Evolutionary conservation across 2,888 invertebrate species (phyloP).

Genomic region (Volucella zonaria): DNA sequence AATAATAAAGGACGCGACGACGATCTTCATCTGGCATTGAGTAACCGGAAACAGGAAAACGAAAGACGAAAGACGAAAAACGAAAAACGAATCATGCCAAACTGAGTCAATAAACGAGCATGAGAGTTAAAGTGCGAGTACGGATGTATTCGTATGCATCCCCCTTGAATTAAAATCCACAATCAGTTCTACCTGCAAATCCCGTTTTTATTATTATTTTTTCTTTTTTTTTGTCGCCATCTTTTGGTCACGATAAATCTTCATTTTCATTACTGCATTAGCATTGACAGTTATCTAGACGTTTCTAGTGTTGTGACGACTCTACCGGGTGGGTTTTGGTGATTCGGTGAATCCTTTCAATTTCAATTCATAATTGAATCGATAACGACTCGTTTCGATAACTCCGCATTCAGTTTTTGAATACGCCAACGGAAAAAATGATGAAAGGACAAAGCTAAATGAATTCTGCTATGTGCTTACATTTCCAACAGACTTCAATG

Average conservation of each 20-base stretch:
- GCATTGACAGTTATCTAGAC: constrained; percentile 56
- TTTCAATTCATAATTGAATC: constrained; percentile 70
- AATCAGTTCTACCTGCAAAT: constrained; percentile 20
- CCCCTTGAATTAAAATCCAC: constrained; percentile 58
- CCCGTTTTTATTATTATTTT: constrained; percentile 3
- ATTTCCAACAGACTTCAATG: constrained; percentile 48
- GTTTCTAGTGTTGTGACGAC: constrained; percentile 13
- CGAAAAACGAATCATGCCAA: constrained; percentile 14
- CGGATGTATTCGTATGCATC: constrained; percentile 16
- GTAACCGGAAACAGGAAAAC: constrained; percentile 20
- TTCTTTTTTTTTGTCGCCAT: constrained; percentile 18
- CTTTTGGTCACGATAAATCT: constrained; percentile 66
- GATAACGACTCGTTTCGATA: constrained; percentile 71
- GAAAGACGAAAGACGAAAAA: constrained; percentile 13
- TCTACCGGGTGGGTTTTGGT: not conserved
- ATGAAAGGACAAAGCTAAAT: constrained; percentile 11
- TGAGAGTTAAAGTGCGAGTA: not conserved
- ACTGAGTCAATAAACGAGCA: constrained; percentile 13
- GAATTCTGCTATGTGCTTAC: constrained; percentile 55
- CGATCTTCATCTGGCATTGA: constrained; percentile 57
- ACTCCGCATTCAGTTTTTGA: constrained; percentile 33
- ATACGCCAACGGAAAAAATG: constrained; percentile 5
- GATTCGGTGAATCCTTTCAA: constrained; percentile 66
- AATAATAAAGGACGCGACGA: constrained; percentile 26
- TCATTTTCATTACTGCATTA: constrained; percentile 69